phyloP scores from a whole-genome alignment of 2,113 vertebrate species.

The Formicarius rufipectus region DNA sequence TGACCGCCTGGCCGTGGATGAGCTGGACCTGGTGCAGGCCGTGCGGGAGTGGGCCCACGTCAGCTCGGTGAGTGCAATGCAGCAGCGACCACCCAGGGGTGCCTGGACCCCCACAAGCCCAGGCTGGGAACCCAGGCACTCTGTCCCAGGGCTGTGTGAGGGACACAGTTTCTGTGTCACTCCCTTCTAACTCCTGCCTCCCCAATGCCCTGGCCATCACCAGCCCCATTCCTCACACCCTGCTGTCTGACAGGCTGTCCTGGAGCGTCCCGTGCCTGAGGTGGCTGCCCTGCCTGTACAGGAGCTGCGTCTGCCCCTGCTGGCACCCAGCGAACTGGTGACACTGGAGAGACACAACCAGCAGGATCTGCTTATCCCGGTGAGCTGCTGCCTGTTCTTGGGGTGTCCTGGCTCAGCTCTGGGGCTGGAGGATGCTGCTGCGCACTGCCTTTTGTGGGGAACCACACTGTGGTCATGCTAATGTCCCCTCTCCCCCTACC shows the following conservation, averaged over 20 bases:
- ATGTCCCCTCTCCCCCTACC: not conserved
- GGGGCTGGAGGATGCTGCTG: not conserved
- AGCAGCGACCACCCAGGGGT: not conserved
- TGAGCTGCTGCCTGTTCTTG: not conserved
- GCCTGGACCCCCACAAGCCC: not conserved
- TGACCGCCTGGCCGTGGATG: slow-evolving; percentile 68
- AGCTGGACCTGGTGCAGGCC: slow-evolving; percentile 73
- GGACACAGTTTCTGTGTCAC: not conserved
- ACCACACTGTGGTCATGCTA: rapidly evolving
- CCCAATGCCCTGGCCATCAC: not conserved
- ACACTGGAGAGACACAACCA: slow-evolving; percentile 75
- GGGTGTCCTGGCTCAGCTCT: not conserved
- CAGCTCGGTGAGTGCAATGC: slow-evolving; percentile 72
- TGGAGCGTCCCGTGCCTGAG: slow-evolving; percentile 67
- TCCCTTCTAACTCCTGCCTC: no score
- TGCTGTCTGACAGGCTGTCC: slow-evolving; percentile 74
- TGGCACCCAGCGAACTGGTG: slow-evolving; percentile 76
- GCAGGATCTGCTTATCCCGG: slow-evolving; percentile 78
- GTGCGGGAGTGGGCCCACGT: slow-evolving; percentile 79
- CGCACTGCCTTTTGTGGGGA: no score
- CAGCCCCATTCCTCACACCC: not conserved
- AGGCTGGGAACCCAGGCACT: not conserved
- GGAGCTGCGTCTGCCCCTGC: slow-evolving; percentile 76
- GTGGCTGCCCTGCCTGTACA: slow-evolving; percentile 68
- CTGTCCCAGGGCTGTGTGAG: not conserved